Base-by-base conservation (phyloP, 1,140 invertebrate genomes). In the Bathynomus jamesi region DNA sequence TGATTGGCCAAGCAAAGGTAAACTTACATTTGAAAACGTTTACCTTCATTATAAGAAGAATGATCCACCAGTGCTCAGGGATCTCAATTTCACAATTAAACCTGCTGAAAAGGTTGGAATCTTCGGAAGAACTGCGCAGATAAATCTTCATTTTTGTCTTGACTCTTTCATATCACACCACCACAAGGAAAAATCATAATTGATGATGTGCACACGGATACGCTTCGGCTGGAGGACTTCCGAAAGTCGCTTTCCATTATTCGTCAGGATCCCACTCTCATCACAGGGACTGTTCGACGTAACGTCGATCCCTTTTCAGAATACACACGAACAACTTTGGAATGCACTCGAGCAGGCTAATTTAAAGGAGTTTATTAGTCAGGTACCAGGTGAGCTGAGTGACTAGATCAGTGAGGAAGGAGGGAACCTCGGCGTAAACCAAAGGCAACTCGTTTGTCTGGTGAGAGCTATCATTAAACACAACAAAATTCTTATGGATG, bases 111-210 rank as follows among this genome's bases (percentile, higher is more conserved):
- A 87, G 79, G 83, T 85, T 65, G 79, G 78, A 53, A 53, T 53
- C 11, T 53, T 11, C 46, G 46, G 91, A 4, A 84, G 90, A 64
- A 91, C 90, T 61, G 90, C 60, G 90, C 90, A 80, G 91, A 91
- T 3, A 93, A 93, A 80, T 91, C 91, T 7, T 89, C 91, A 0
- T 80, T 92, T 53, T 85, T 89, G 5, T 84, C 91, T 81, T 86
- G 89, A 2, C 83, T 92, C 10, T 89, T 90, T 65, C 85, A 87
- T 32, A 85, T 91, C 60, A 83, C 90, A 1, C 84, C 87, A 60
- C 78, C 77, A 65, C 83, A 83, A 68, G 91, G 91, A 17, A 82
- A 82, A 17, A 87, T 93, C 67, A 79, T 85, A 30, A 86, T 92
- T 69, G 90, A 92, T 80, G 88, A 86, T 13, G 80, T 93, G 28